Conservation (phyloP, 2,888 invertebrate genomes). For the Syrphus vitripennis region DNA sequence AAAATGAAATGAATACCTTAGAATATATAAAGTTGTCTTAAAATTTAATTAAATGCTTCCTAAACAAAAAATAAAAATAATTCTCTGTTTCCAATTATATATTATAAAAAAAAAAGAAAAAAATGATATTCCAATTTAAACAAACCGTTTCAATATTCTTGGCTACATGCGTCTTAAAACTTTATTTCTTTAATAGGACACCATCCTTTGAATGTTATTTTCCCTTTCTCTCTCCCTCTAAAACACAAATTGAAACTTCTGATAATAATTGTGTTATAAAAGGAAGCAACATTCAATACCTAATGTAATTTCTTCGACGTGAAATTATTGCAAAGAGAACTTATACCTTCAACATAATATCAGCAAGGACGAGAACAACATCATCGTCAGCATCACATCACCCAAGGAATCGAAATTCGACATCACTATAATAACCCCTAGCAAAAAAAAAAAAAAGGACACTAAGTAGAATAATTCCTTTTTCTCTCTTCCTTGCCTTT, state of each 20-base stretch:
- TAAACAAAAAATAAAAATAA: too few species aligned
- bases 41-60: neutral
- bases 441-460: neutral
- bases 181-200: neutral
- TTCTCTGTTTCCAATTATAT: neutral
- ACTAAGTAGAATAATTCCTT: neutral
- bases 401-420: neutral
- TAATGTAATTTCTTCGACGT: neutral
- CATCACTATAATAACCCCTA: neutral
- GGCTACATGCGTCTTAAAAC: neutral
- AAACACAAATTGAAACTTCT: neutral
- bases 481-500: neutral
- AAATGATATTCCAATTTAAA: neutral
- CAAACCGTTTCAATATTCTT: neutral
- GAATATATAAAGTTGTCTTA: too few species aligned
- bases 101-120: neutral
- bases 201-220: neutral
- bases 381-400: too few species aligned
- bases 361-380: neutral
- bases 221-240: too few species aligned
- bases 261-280: constrained; percentile 36
- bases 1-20: too few species aligned
- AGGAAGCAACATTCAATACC: constrained; percentile 51
- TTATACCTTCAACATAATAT: neutral
- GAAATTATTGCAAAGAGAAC: neutral